phyloP scores from a whole-genome alignment of 2,797 vertebrate species.

The Staurois parvus region DNA sequence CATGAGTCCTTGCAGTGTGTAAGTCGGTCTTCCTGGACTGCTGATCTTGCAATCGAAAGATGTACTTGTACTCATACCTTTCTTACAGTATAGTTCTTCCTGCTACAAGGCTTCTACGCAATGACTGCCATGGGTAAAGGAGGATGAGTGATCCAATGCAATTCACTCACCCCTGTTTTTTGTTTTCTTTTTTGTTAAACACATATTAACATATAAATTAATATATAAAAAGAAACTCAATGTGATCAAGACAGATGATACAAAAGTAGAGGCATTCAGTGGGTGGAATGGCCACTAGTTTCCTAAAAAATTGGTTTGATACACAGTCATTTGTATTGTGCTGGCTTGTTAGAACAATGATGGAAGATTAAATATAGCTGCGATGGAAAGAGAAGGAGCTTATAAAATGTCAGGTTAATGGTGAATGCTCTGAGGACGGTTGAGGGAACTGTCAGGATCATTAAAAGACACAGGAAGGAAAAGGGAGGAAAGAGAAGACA shows the following conservation, averaged over 20 bases:
- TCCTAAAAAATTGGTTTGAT: neutral
- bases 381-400: neutral
- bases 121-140: neutral
- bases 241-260: neutral
- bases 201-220: neutral
- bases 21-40: too few species aligned
- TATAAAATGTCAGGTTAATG: conserved; percentile 65
- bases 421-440: conserved; percentile 72
- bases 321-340: conserved; percentile 9
- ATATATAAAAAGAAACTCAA: neutral
- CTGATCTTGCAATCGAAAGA: too few species aligned
- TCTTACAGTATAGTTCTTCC: too few species aligned
- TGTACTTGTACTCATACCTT: too few species aligned
- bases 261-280: neutral
- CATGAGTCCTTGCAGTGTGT: neutral
- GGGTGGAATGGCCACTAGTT: neutral
- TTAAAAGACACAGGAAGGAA: neutral
- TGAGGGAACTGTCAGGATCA: conserved; percentile 69
- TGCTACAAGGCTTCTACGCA: neutral
- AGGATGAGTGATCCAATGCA: neutral
- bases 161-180: neutral
- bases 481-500: conserved; percentile 54
- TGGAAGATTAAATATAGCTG: neutral
- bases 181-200: too few species aligned
- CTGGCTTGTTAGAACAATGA: neutral